Evolutionary conservation across 1,140 invertebrate species (phyloP).

Genomic region (Reticulitermes speratus): DNA sequence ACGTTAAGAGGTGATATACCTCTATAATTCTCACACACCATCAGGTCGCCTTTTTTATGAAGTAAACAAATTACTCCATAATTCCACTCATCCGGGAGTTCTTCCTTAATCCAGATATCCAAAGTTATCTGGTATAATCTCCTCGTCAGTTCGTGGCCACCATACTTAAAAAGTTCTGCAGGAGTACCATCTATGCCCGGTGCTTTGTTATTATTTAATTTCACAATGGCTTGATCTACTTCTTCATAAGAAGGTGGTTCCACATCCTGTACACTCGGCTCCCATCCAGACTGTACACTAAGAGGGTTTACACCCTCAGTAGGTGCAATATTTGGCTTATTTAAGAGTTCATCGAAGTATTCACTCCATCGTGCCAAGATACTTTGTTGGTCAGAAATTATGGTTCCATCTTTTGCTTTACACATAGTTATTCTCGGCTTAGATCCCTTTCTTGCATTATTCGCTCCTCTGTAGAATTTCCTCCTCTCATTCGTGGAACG

Average conservation of each 20-base stretch:
- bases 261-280: neutral
- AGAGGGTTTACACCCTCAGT: no score
- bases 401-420: no score
- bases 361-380: no score
- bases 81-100: neutral
- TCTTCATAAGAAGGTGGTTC: neutral
- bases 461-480: no score
- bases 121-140: neutral
- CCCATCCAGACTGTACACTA: no score
- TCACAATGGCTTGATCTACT: neutral
- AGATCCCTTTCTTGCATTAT: no score
- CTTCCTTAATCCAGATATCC: neutral
- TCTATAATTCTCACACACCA: neutral
- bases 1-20: neutral
- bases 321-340: no score
- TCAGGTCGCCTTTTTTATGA: neutral
- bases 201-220: neutral
- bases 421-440: no score
- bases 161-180: neutral
- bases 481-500: no score
- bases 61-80: neutral
- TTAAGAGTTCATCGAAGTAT: no score
- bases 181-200: neutral
- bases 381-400: no score
- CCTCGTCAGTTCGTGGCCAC: neutral